Evolutionary conservation across 1,140 invertebrate genomes (phyloP).

Genomic region (Chelonus insularis): DNA sequence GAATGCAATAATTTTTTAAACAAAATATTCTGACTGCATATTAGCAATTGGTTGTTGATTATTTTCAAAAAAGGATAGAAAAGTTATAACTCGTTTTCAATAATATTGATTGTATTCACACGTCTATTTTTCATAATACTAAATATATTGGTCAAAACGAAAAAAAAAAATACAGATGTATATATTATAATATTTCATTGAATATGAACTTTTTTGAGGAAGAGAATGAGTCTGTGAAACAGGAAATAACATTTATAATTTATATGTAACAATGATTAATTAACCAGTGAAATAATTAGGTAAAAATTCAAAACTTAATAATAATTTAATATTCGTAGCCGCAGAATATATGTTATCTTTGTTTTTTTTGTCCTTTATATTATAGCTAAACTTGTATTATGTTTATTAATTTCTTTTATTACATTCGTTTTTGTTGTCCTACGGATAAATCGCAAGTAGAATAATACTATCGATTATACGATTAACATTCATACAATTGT

Average conservation of each 20-base stretch:
- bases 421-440: constrained; percentile 5
- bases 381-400: not conserved
- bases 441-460: constrained; percentile 8
- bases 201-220: not conserved
- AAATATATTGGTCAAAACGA: not conserved
- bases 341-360: not conserved
- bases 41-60: no score
- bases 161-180: constrained; percentile 1
- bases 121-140: constrained; percentile 5
- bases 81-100: no score
- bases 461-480: constrained; percentile 15
- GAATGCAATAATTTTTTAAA: no score
- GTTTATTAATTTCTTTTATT: not conserved
- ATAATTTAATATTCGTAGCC: not conserved
- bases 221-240: not conserved
- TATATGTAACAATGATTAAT: no score
- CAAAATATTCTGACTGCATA: no score
- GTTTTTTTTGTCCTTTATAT: not conserved
- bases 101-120: no score
- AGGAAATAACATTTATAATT: not conserved
- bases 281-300: no score
- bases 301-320: no score
- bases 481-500: constrained; percentile 12
- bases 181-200: not conserved
- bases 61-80: no score